Evolutionary conservation across 2,888 invertebrate genomes (phyloP).

Genomic region (Drosophila picticornis): DNA sequence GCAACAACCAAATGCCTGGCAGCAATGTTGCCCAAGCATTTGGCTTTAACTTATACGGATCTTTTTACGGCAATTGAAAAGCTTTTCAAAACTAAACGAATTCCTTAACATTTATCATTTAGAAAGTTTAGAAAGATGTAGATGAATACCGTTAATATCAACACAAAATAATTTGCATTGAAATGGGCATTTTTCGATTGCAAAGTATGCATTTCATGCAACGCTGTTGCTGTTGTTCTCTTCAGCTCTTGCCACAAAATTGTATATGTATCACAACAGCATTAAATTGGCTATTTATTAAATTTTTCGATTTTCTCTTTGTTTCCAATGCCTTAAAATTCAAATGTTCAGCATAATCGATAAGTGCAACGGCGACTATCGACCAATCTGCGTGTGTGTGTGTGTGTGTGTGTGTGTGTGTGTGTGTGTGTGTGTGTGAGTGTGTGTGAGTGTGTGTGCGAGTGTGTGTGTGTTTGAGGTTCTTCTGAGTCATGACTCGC

Average conservation of each 20-base stretch:
- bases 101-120: neutral
- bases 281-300: neutral
- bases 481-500: slow-evolving; percentile 69
- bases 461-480: slow-evolving; percentile 16
- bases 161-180: neutral
- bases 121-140: neutral
- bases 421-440: slow-evolving; percentile 15
- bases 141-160: neutral
- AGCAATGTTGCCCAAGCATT: slow-evolving; percentile 34
- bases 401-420: slow-evolving; percentile 17
- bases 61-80: neutral
- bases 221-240: neutral
- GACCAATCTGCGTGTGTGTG: slow-evolving; percentile 15
- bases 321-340: neutral
- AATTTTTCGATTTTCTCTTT: neutral
- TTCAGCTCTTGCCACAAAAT: neutral
- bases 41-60: slow-evolving; percentile 14
- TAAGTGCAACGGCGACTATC: slow-evolving; percentile 37
- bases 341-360: slow-evolving; percentile 22
- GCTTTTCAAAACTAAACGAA: neutral
- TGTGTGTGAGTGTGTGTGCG: slow-evolving; percentile 14
- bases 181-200: neutral
- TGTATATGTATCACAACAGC: neutral
- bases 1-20: slow-evolving; percentile 21
- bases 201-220: neutral